Evolutionary conservation across 2,888 invertebrate species (phyloP).

Genomic region (Cyaniris semiargus): DNA sequence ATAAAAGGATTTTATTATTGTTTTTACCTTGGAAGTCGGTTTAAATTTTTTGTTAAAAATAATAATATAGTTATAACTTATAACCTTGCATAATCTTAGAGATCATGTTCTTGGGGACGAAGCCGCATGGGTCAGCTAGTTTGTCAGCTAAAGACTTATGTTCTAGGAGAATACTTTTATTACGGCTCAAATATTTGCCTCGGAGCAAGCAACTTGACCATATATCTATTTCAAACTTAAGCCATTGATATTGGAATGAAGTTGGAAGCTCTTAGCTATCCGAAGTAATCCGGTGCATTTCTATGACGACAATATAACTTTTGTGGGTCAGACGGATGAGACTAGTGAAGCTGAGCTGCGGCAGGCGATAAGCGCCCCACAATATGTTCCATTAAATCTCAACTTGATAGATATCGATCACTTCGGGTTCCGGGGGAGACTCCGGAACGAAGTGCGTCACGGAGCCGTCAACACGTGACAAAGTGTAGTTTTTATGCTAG

Average conservation of each 20-base stretch:
- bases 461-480: too few species aligned
- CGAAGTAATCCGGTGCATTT: conserved; percentile 33
- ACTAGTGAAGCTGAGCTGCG: conserved; percentile 30
- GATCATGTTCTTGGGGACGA: not conserved
- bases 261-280: conserved; percentile 23
- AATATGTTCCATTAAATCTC: conserved; percentile 7
- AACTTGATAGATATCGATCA: not conserved
- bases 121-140: not conserved
- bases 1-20: too few species aligned
- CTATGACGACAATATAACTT: conserved; percentile 32
- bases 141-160: not conserved
- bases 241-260: conserved; percentile 18
- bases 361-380: conserved; percentile 33
- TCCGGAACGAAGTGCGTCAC: too few species aligned
- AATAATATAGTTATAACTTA: too few species aligned
- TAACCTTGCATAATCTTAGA: too few species aligned
- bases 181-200: not conserved
- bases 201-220: not conserved
- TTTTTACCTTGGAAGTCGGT: too few species aligned
- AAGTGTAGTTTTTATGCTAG: too few species aligned
- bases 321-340: conserved; percentile 26
- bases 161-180: not conserved
- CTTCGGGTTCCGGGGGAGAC: too few species aligned
- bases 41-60: too few species aligned
- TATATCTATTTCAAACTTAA: conserved; percentile 24